Evolutionary conservation across 2,888 invertebrate genomes (phyloP).

Genomic region (Adelognathus sp.): DNA sequence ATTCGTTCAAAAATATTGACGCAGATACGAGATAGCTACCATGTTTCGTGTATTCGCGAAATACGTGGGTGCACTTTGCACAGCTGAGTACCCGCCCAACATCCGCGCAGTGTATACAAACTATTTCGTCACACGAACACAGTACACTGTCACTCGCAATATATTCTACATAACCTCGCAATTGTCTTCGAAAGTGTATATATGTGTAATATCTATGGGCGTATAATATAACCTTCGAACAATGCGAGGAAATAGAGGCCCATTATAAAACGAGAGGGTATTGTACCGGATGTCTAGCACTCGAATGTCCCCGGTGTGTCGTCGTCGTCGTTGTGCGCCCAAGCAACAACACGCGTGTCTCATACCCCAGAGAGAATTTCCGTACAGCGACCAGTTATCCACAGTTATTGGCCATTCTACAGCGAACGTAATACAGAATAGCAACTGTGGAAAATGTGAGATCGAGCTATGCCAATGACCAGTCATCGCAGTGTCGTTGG

Average conservation of each 20-base stretch:
- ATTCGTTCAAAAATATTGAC: not conserved
- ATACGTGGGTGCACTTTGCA: conserved; percentile 5
- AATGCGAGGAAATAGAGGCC: conserved; percentile 77
- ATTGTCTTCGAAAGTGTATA: conserved; percentile 15
- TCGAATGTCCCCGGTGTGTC: conserved; percentile 60
- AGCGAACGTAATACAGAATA: not conserved
- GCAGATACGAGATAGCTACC: conserved; percentile 18
- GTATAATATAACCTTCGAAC: conserved; percentile 75
- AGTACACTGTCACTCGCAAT: not conserved
- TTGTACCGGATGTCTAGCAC: conserved; percentile 79
- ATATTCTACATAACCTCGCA: not conserved
- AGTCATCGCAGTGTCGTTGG: not conserved
- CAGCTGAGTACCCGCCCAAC: conserved; percentile 3
- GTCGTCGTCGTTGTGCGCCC: conserved; percentile 31
- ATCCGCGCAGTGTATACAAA: not conserved
- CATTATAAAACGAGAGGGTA: conserved; percentile 77
- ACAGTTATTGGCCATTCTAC: conserved; percentile 14
- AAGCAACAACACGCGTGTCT: conserved; percentile 26
- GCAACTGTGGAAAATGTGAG: not conserved
- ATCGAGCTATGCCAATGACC: not conserved
- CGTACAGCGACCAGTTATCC: not conserved
- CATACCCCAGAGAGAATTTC: not conserved
- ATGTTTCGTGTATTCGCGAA: not conserved
- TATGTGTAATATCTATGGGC: conserved; percentile 30
- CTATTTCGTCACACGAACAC: not conserved